phyloP scores from a whole-genome alignment of 1,140 invertebrate species.

The Hyles euphorbiae region DNA sequence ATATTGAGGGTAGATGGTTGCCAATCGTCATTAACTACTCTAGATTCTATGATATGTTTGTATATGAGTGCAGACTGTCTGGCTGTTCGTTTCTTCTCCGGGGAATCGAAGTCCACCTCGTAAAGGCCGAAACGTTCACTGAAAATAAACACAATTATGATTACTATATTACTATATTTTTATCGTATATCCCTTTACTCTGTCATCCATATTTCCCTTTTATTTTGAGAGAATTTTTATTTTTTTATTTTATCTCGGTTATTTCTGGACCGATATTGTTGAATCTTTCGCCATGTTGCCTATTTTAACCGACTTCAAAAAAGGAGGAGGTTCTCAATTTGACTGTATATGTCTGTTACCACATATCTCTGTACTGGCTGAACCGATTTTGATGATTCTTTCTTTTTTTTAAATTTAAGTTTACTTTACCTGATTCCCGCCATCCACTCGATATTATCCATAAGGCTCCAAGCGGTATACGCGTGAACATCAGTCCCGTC shows the following conservation, averaged over 20 bases:
- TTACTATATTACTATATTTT: too few relatives aligned
- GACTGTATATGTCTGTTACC: too few relatives aligned
- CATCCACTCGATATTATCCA: constrained; percentile 88
- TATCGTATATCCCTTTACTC: neutral
- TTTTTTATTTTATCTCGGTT: too few relatives aligned
- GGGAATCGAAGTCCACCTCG: constrained; percentile 82
- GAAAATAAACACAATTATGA: constrained; percentile 28
- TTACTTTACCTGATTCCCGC: constrained; percentile 67
- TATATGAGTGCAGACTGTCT: constrained; percentile 81
- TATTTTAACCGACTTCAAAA: too few relatives aligned
- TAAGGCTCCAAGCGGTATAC: constrained; percentile 83
- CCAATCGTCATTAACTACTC: constrained; percentile 37
- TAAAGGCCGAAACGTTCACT: constrained; percentile 84
- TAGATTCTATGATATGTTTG: constrained; percentile 72
- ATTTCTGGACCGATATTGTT: too few relatives aligned
- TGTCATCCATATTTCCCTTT: neutral
- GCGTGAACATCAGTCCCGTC: constrained; percentile 80
- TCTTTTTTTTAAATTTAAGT: too few relatives aligned
- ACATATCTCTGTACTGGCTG: too few relatives aligned
- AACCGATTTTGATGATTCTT: too few relatives aligned
- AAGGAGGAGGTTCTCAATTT: too few relatives aligned
- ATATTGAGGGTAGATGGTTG: constrained; percentile 34
- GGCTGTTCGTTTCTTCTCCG: constrained; percentile 77
- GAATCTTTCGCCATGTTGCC: too few relatives aligned
- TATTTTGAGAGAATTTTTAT: neutral